phyloP scores from a whole-genome alignment of 2,888 invertebrate species.

The Dinocampus coccinellae region DNA sequence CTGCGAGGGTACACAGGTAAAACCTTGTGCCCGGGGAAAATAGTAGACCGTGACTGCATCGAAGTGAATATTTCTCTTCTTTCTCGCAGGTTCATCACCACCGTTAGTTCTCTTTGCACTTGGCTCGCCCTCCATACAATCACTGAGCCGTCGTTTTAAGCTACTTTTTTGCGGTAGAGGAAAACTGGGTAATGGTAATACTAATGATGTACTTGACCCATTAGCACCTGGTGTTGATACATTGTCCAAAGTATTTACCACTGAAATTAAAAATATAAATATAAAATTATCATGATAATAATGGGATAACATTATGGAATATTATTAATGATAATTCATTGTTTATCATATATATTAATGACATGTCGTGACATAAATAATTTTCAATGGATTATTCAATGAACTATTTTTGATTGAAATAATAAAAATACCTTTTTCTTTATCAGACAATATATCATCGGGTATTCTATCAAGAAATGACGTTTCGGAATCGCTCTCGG shows the following conservation, averaged over 20 bases:
- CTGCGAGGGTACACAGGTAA: constrained; percentile 91
- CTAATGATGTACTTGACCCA: constrained; percentile 35
- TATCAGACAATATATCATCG: constrained; percentile 65
- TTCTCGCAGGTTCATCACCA: constrained; percentile 72
- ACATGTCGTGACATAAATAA: too few relatives aligned
- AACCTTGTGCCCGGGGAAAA: constrained; percentile 93
- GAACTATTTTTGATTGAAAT: too few relatives aligned
- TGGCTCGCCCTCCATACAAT: constrained; percentile 62
- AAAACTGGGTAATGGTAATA: constrained; percentile 53
- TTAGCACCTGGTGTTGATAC: constrained; percentile 50
- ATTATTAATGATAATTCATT: not conserved
- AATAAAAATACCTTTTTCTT: constrained; percentile 60
- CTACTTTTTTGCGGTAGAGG: constrained; percentile 74
- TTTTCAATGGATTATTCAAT: not conserved
- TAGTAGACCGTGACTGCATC: constrained; percentile 95
- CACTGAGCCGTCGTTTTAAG: constrained; percentile 76
- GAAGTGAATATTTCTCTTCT: constrained; percentile 88
- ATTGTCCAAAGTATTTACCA: constrained; percentile 54
- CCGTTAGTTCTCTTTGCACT: constrained; percentile 65
- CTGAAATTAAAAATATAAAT: constrained; percentile 45
- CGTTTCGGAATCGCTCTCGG: constrained; percentile 71
- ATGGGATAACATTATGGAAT: not conserved
- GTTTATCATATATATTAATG: not conserved
- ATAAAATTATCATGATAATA: constrained; percentile 1
- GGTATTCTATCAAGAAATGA: constrained; percentile 71